Conservation (phyloP, 2,113 vertebrate genomes). For the Picathartes gymnocephalus region DNA sequence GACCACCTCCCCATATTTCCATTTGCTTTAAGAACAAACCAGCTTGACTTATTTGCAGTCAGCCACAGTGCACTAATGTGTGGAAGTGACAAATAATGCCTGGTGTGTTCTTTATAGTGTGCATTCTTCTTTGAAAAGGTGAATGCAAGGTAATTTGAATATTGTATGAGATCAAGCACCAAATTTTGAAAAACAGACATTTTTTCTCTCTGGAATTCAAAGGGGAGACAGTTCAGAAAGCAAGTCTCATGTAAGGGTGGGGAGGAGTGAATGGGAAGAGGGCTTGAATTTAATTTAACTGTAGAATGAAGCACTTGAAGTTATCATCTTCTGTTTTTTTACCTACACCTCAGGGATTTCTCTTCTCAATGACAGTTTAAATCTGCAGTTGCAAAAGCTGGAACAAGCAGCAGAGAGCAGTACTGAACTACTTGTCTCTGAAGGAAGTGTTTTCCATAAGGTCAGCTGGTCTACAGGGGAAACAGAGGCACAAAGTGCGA, state of each 20-base stretch:
- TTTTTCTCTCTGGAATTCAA: not conserved
- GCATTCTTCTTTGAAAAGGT: not conserved
- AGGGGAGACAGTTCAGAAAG: not conserved
- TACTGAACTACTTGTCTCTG: not conserved
- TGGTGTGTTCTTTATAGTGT: not conserved
- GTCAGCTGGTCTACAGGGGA: not conserved
- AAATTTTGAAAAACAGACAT: not conserved
- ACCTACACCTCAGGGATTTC: not conserved
- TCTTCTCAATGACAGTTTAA: not conserved
- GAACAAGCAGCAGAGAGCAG: constrained; percentile 53
- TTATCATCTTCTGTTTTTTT: not conserved
- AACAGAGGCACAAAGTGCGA: not conserved
- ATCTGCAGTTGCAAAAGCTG: not conserved
- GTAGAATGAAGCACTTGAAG: not conserved
- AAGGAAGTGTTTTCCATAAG: not conserved
- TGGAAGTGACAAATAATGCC: not conserved
- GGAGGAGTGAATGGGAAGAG: not conserved
- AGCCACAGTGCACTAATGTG: not conserved
- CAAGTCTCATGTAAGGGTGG: not conserved
- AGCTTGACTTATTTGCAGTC: not conserved
- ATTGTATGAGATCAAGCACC: not conserved
- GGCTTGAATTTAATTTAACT: not conserved
- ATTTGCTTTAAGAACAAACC: not conserved
- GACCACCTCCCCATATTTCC: not conserved
- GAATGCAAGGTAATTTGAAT: not conserved